Percentiles rank a stretch among this genome's conserved stretches.
Evolutionary conservation across 2,797 vertebrate genomes (phyloP).

Genomic region (Remorina albescens): DNA sequence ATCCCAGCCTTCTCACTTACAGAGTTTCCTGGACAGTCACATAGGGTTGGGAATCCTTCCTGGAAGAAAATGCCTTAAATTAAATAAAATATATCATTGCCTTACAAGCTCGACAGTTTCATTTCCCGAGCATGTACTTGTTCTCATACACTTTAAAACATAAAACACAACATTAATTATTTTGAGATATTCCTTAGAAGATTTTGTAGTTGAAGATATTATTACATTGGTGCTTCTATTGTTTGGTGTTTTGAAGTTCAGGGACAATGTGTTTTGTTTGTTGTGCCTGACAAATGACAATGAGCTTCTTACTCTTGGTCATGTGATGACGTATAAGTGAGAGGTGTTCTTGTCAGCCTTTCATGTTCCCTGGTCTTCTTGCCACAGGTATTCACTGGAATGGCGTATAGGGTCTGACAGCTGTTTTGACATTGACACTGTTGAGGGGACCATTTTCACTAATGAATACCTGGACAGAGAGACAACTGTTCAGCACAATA

Average conservation of each 20-base stretch:
- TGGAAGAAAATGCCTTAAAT: background rate
- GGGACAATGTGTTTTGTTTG: too few relatives aligned
- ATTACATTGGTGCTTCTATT: too few relatives aligned
- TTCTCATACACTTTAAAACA: too few relatives aligned
- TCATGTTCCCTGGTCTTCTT: constrained; percentile 7
- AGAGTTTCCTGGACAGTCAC: background rate
- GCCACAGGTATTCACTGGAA: constrained; percentile 90
- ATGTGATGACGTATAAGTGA: too few relatives aligned
- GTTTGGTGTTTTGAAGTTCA: constrained; percentile 1
- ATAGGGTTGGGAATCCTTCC: background rate
- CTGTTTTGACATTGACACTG: constrained; percentile 91
- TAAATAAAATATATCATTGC: background rate
- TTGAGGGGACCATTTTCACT: constrained; percentile 91
- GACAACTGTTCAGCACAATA: constrained; percentile 88
- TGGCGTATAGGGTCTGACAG: constrained; percentile 88
- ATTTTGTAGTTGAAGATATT: too few relatives aligned
- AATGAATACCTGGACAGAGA: constrained; percentile 94
- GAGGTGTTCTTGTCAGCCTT: background rate
- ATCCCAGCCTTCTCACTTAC: background rate
- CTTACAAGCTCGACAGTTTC: background rate
- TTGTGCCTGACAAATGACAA: too few relatives aligned
- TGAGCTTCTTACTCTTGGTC: background rate
- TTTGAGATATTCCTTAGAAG: too few relatives aligned
- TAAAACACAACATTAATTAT: too few relatives aligned
- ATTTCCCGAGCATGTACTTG: background rate